Base-by-base conservation (phyloP, 2,888 invertebrate genomes). In the Saturnia pavonia region DNA sequence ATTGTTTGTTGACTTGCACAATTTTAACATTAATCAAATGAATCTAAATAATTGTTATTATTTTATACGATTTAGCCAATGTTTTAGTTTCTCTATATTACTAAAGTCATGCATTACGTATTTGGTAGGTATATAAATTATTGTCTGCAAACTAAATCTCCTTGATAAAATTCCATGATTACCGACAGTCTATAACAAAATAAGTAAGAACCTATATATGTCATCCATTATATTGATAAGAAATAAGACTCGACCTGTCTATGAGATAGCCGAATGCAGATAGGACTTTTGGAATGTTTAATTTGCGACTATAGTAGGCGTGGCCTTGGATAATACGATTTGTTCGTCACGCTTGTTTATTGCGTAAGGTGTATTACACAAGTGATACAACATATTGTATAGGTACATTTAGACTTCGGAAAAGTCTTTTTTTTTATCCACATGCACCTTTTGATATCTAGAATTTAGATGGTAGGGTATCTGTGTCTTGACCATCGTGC, bases 291-390 rank as follows among this genome's bases (percentile, higher is more conserved):
- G 57, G 14, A 14, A 14, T 60, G 14, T 60, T 25, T 27, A 60
- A 12, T 60, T 60, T 27, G 57, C 27, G 27, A 60, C 25, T 60
- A 14, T 60, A 25, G 57, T 60, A 60, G 25, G 57, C 25, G 22
- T 42, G 67, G 43, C 42, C 67, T 67, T 67, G 43, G 19, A 43
- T 43, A 67, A 43, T 45, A n/a, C 43, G 22, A 42, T 67, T 43
- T 43, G 67, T 43, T 45, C 67, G 42, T 67, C 67, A 67, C 42
- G 14, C 22, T 43, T 43, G 22, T 12, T 12, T 43, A 25, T 67
- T 43, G 67, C 67, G 43, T 67, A 42, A 67, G 22, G 22, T 42
- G 43, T 67, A 43, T 67, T 43, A 25, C 22, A 43, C 43, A 43
- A 67, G 22, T 27, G n/a, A 11, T 43, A 67, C 43, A 16, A 14